Evolutionary conservation across 2,888 invertebrate genomes (phyloP), one percentile per base, ranked within the genome.

Genomic region (Dynastes tityus): DNA sequence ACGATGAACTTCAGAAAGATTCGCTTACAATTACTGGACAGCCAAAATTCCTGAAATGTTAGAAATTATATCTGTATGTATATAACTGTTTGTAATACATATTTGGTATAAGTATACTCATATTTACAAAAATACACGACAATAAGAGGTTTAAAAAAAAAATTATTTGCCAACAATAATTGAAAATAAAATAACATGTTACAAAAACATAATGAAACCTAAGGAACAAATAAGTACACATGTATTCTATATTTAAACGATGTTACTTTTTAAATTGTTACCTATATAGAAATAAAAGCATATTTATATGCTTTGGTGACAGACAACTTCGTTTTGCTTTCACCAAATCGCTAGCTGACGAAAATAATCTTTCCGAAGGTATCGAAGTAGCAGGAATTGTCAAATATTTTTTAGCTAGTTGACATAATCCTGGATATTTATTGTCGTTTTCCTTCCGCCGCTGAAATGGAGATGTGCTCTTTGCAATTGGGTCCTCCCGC

Each of bases 361-460:
- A 22, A 22, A 22, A 22, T 22, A 22, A 22, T 1, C 22, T 22
- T 63, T 63, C 29, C 22, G 63, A 63, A 63, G 63, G 63, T 32
- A 63, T 29, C 4, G 63, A 63, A 2, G 63, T 63, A 63, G 63
- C 63, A 63, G 63, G 29, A 27, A 63, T 63, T 9, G 63, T 61
- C 0, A 63, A 11, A 27, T 63, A 27, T 27, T 63, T 63, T 63
- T 22, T 22, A 63, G 27, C 29, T 63, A 63, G 8, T 63, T 63
- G 63, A 63, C 63, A 27, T 63, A 27, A 11, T 29, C 22, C 11
- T 27, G 63, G 0, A 63, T 63, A 63, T 63, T 63, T 63, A 63
- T 63, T 63, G 4, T 27, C 8, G 0, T 27, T 63, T 63, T 63
- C 63, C 63, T 63, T 22, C 29, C 63, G 27, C 29, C 63, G 27